These are phyloP conservation scores for Gymnocephalus cernua DNA, from an alignment of 2,113 vertebrate genomes.

Conservation along the genomic window DNA sequence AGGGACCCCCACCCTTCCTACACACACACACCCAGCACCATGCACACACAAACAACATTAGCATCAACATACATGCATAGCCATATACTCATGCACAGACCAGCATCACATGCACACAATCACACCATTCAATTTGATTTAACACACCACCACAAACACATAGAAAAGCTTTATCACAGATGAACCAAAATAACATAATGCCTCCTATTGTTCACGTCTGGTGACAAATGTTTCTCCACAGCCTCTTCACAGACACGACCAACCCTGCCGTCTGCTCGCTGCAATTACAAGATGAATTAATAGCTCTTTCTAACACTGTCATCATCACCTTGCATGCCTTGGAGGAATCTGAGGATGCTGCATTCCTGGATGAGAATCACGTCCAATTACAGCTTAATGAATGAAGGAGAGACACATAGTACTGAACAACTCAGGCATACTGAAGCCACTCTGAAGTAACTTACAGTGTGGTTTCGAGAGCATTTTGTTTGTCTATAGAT, in stretches of 20 bases:
- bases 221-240: constrained; percentile 94
- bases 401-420: constrained; percentile 61
- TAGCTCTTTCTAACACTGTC: constrained; percentile 69
- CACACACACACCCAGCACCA: constrained; percentile 14
- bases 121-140: constrained; percentile 25
- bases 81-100: constrained; percentile 18
- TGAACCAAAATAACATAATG: constrained; percentile 47
- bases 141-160: constrained; percentile 16
- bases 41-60: constrained; percentile 45
- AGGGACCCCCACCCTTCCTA: constrained; percentile 79
- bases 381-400: constrained; percentile 80
- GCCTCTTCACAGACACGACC: constrained; percentile 90
- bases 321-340: constrained; percentile 75
- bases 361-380: constrained; percentile 64
- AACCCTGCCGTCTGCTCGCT: constrained; percentile 91
- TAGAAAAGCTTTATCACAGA: constrained; percentile 42
- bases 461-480: neutral
- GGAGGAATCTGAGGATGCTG: constrained; percentile 67
- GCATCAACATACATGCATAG: constrained; percentile 35
- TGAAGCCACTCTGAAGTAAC: constrained; percentile 23
- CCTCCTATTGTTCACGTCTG: constrained; percentile 94
- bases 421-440: constrained; percentile 44
- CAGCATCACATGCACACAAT: constrained; percentile 22
- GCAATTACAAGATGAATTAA: constrained; percentile 80
- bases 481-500: neutral